A percentile compares a stretch with the other conserved stretches of the same genome.
These are phyloP conservation scores for Craseonycteris thonglongyai DNA, from an alignment of 2,113 vertebrate species.

Conservation along the genomic window DNA sequence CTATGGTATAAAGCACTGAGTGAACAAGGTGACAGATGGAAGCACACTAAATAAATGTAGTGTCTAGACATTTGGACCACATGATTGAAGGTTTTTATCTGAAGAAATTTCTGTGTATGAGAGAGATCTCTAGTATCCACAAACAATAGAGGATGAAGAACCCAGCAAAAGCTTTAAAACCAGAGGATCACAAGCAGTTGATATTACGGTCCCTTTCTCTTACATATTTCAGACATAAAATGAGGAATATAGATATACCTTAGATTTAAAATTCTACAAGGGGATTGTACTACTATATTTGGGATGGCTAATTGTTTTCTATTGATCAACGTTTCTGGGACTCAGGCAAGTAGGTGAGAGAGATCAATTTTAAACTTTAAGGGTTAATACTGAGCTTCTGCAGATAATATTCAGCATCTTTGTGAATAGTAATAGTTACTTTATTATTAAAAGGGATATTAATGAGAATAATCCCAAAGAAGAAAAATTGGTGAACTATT, in stretches of 20 bases:
- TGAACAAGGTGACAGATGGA: neutral
- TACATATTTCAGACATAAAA: slow-evolving; percentile 5
- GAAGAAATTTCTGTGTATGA: neutral
- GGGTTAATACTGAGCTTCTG: neutral
- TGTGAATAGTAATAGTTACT: slow-evolving; percentile 13
- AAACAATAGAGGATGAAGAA: neutral
- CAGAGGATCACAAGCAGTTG: neutral
- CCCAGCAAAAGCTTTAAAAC: neutral
- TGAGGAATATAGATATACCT: neutral
- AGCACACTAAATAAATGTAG: neutral
- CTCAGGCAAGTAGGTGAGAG: neutral
- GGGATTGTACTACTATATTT: neutral
- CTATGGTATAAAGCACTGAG: neutral
- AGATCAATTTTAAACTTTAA: slow-evolving; percentile 28
- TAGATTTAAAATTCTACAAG: neutral
- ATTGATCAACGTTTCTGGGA: slow-evolving; percentile 19
- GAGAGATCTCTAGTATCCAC: neutral
- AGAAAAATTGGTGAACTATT: neutral
- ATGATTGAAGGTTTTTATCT: neutral
- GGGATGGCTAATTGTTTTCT: slow-evolving; percentile 28
- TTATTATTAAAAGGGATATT: neutral
- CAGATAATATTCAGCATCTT: slow-evolving; percentile 4
- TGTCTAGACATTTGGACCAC: neutral
- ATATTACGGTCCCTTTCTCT: neutral
- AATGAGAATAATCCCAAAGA: slow-evolving; percentile 5